A percentile compares a stretch with the other conserved stretches of the same genome.
Conservation (phyloP, 2,113 vertebrate genomes). For the Seriola quinqueradiata region DNA sequence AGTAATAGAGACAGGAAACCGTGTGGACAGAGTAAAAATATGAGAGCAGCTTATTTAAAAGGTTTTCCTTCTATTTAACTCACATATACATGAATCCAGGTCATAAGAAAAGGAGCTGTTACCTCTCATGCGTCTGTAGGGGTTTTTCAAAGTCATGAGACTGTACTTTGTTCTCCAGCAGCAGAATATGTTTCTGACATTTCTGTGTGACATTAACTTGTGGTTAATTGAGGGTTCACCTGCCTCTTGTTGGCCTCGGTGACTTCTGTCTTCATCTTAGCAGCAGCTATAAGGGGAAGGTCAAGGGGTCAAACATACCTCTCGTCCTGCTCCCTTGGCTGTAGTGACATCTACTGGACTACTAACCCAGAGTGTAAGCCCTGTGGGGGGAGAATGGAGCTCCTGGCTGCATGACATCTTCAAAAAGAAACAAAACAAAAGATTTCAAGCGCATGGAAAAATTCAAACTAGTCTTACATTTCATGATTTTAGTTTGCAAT, state of each 20-base stretch:
- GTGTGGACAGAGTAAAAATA: neutral
- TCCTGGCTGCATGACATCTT: constrained; percentile 12
- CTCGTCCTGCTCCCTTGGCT: constrained; percentile 71
- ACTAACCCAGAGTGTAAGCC: constrained; percentile 34
- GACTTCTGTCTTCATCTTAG: constrained; percentile 54
- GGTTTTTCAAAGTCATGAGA: constrained; percentile 62
- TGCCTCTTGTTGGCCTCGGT: constrained; percentile 40
- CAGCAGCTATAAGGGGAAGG: constrained; percentile 34
- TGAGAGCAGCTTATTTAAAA: constrained; percentile 2
- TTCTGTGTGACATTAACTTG: constrained; percentile 63
- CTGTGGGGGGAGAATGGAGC: neutral
- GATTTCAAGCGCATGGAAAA: constrained; percentile 18
- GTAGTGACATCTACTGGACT: constrained; percentile 87
- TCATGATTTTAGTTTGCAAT: constrained; percentile 74
- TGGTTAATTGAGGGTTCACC: constrained; percentile 50
- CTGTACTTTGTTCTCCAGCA: constrained; percentile 33
- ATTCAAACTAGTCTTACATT: constrained; percentile 34
- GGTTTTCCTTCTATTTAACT: neutral
- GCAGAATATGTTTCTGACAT: constrained; percentile 59
- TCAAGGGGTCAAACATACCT: constrained; percentile 72
- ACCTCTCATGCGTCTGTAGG: neutral
- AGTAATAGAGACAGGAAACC: neutral
- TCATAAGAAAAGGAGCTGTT: constrained; percentile 6
- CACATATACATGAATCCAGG: constrained; percentile 2
- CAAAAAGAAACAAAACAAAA: constrained; percentile 32